A percentile compares a stretch with the other conserved stretches of the same genome.
Evolutionary conservation across 2,797 vertebrate genomes (phyloP).

Genomic region (Pachyuromys duprasi): DNA sequence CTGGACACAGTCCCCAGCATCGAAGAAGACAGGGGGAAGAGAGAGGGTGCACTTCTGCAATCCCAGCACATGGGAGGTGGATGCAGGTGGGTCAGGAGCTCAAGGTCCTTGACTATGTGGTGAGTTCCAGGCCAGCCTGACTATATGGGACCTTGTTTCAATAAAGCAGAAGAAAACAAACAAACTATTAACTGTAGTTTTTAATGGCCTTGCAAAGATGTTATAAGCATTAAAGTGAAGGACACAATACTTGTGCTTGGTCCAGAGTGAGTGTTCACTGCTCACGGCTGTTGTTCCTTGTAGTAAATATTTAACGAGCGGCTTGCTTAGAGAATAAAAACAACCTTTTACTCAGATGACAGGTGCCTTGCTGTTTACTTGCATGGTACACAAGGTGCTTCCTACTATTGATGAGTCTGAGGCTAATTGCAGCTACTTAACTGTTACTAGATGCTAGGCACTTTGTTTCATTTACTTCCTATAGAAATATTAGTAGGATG

Average conservation of each 20-base stretch:
- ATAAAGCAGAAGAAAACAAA: neutral
- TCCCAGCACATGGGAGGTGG: neutral
- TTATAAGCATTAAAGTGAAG: constrained; percentile 37
- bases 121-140: neutral
- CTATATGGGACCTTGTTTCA: neutral
- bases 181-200: neutral
- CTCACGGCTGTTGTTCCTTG: constrained; percentile 1
- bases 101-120: neutral
- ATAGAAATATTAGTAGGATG: neutral
- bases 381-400: neutral
- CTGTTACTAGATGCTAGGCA: neutral
- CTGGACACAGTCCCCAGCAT: neutral
- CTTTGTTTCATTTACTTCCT: neutral
- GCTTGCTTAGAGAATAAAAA: constrained; percentile 22
- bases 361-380: constrained; percentile 1
- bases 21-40: neutral
- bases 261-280: neutral
- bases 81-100: neutral
- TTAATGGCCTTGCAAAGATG: neutral
- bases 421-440: neutral
- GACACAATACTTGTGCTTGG: neutral
- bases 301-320: constrained; percentile 32
- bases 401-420: neutral
- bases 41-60: too few relatives aligned
- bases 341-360: neutral